Base-by-base conservation (phyloP, 2,113 vertebrate genomes). In the Benitochromis conjunctus region DNA sequence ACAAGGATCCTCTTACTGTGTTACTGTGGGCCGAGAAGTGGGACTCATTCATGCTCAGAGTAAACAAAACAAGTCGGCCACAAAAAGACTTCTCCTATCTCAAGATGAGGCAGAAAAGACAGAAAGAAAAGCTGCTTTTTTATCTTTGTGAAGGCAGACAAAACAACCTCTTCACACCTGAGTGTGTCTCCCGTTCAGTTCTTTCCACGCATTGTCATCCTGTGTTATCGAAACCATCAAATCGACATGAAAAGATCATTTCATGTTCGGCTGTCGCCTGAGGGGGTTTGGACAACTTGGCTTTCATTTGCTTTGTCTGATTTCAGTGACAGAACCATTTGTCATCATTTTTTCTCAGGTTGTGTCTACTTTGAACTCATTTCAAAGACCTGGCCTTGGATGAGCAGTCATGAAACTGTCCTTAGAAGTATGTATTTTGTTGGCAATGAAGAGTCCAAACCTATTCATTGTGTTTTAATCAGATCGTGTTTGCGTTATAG, bases 141-240 rank as follows among this genome's bases (percentile, higher is more conserved):
- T 69, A 90, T 90, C 88, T 91, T 36, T 36, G 83, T 88, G 71
- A 74, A 69, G 84, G 85, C 84, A 96, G 95, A 95, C 95, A 91
- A 94, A 95, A 95, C 94, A 95, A 81, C 41, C 82, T 89, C 87
- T 91, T 90, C 92, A 94, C 90, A 93, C 87, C 80, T 91, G 82
- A 92, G 88, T 57, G 87, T 86, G 46, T 82, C 80, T 79, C 85
- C 82, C 83, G 64, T 86, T 56, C 81, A 90, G 54, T 41, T 53
- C 83, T 58, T 85, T 85, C 41, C 60, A 1, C 82, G 41, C 79
- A 62, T 88, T 92, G 81, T 93, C 78, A 78, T 74, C 46, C 9
- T 3, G 56, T 12, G 79, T 92, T 89, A 92, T 93, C 91, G 85
- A 55, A 86, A 55, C 89, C 83, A 91, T 94, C 83, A 51, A 56